phyloP scores from a whole-genome alignment of 2,888 invertebrate genomes.

The Pollenia amentaria region DNA sequence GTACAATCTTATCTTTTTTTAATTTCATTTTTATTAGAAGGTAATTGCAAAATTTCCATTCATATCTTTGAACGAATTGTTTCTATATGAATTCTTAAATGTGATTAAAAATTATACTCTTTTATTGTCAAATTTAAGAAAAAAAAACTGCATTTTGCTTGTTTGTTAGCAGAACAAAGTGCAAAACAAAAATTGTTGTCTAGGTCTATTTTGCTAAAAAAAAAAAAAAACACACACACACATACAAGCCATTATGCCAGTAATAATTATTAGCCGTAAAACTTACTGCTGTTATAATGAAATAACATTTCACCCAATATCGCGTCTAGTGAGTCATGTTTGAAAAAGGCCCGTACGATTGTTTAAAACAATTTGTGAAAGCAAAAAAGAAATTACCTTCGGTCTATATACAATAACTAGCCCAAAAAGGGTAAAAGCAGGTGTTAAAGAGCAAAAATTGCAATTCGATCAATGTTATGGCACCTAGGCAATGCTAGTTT shows the following conservation, averaged over 20 bases:
- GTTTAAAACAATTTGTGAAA: not conserved
- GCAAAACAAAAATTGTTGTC: not conserved
- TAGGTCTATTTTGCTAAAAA: not conserved
- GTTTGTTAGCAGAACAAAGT: constrained; percentile 13
- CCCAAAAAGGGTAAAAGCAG: too few relatives aligned
- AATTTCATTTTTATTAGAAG: constrained; percentile 28
- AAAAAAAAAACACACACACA: not conserved
- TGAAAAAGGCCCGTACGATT: not conserved
- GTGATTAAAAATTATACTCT: not conserved
- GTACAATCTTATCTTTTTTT: constrained; percentile 39
- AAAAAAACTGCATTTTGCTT: too few relatives aligned
- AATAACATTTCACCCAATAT: not conserved
- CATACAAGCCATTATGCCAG: not conserved
- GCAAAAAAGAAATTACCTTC: not conserved
- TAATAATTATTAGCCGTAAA: not conserved
- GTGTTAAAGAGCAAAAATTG: too few relatives aligned
- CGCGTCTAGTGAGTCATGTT: constrained; percentile 10
- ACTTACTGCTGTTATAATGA: not conserved
- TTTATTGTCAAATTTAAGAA: not conserved
- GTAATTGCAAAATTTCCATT: constrained; percentile 32
- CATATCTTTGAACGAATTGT: not conserved
- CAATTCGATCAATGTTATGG: too few relatives aligned
- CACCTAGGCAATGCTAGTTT: too few relatives aligned
- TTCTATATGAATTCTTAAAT: not conserved
- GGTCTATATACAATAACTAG: too few relatives aligned